Conservation (phyloP, 2,888 invertebrate genomes). For the Geophilus truncorum region DNA sequence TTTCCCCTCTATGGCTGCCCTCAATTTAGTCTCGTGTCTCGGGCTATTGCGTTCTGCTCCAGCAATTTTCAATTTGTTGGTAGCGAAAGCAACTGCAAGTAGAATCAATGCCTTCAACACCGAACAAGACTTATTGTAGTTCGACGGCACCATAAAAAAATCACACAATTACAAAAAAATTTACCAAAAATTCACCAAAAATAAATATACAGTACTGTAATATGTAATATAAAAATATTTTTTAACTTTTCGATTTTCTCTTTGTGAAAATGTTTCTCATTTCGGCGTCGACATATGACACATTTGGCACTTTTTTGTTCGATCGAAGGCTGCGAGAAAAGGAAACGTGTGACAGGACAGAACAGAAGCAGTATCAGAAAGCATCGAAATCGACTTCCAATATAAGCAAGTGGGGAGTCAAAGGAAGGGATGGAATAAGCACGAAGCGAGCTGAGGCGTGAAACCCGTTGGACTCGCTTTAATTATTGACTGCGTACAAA, state of each 20-base stretch:
- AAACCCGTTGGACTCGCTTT: background rate
- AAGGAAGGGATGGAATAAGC: background rate
- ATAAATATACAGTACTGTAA: too few species aligned
- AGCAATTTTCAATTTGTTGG: slow-evolving; percentile 25
- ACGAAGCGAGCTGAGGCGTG: background rate
- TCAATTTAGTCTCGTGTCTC: slow-evolving; percentile 14
- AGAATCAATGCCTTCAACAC: slow-evolving; percentile 15
- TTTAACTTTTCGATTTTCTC: too few species aligned
- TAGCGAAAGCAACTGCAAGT: background rate
- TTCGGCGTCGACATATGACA: background rate
- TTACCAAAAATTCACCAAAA: too few species aligned
- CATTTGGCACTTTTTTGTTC: background rate
- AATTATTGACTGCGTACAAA: background rate
- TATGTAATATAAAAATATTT: too few species aligned
- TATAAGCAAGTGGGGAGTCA: background rate
- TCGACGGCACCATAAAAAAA: background rate
- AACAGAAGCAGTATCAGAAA: slow-evolving; percentile 4
- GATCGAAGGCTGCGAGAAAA: too few species aligned
- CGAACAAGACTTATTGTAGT: background rate
- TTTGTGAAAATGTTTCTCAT: too few species aligned
- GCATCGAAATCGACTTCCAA: slow-evolving; percentile 14
- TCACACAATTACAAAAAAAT: too few species aligned
- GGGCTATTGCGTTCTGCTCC: slow-evolving; percentile 27
- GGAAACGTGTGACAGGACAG: background rate
- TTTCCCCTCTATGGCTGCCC: slow-evolving; percentile 10